Evolutionary conservation across 2,113 vertebrate species (phyloP), one percentile per base, ranked within the genome.

Genomic region (Formicarius rufipectus): DNA sequence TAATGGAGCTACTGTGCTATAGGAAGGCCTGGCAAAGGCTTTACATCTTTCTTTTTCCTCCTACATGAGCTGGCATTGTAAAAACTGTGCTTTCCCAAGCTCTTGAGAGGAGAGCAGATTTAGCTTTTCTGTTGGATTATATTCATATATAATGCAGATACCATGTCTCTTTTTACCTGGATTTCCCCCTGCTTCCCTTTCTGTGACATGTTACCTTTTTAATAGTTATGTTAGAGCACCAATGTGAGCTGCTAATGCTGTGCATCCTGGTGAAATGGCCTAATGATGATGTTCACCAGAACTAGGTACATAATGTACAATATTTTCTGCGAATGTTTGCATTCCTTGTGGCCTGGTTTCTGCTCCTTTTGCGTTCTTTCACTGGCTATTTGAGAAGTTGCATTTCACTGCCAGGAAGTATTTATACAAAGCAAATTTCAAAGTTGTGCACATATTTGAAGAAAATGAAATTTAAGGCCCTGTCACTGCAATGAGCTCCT

Each of bases 401-500:
- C 80, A 49, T 97, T 90, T 96, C 93, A 94, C 93, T 96, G 96
- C 90, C 93, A 95, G 67, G 53, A 75, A 84, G 88, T 95, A 89
- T 95, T 96, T 95, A 93, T 92, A 82, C 68, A 95, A 77, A 82
- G 83, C 90, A 93, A 95, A 87, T 96, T 95, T 96, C 88, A 81
- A 92, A 96, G 80, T 96, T 96, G 76, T 78, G 88, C 88, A 75
- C 80, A 64, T 92, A 82, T 92, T 95, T 95, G 93, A 95, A 90
- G 96, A 94, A 97, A 96, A 94, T 86, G 85, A 90, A 96, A 95
- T 96, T 94, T 92, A 92, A 90, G 80, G 76, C 64, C 60, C 83
- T 93, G 85, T 96, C 86, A 93, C 69, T 86, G 90, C 88, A 96
- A 94, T 92, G 64, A 94, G 45, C 73, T 94, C 44, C 47, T 92